These are phyloP conservation scores for Torymus auratus DNA, from an alignment of 2,888 invertebrate species.

Conservation along the genomic window DNA sequence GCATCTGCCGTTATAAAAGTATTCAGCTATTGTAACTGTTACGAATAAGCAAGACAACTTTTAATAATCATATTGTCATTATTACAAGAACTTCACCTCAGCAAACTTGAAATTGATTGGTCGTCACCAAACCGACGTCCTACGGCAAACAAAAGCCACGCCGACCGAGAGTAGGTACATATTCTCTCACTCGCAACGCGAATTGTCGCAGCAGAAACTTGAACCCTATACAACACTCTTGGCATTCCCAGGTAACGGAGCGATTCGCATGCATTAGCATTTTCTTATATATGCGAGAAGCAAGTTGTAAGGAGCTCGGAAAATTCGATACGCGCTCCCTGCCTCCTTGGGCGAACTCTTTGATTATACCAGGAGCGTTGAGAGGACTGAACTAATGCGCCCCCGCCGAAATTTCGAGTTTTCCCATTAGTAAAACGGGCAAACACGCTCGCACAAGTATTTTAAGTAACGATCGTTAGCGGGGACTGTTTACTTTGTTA, in stretches of 20 bases:
- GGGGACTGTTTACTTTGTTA: constrained; percentile 45
- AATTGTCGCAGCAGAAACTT: constrained; percentile 14
- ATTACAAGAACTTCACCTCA: background rate
- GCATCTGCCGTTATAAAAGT: too few relatives aligned
- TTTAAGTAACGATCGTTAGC: constrained; percentile 32
- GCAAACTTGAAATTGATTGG: constrained; percentile 22
- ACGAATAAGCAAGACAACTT: too few relatives aligned
- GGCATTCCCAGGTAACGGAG: background rate
- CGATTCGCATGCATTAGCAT: constrained; percentile 29
- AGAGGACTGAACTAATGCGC: too few relatives aligned
- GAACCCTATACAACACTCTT: background rate
- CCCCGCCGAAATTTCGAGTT: constrained; percentile 35
- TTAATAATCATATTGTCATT: too few relatives aligned
- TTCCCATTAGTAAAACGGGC: constrained; percentile 40
- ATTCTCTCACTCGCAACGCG: background rate
- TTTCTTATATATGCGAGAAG: constrained; percentile 3
- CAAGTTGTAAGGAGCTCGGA: background rate
- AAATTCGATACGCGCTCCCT: constrained; percentile 24
- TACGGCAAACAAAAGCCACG: constrained; percentile 13
- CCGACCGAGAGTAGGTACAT: constrained; percentile 2
- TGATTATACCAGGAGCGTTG: constrained; percentile 13
- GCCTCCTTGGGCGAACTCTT: background rate
- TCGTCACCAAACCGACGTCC: background rate
- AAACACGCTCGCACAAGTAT: background rate
- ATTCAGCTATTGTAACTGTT: too few relatives aligned